Conservation (phyloP, 2,888 invertebrate species). For the Volucella zonaria region DNA sequence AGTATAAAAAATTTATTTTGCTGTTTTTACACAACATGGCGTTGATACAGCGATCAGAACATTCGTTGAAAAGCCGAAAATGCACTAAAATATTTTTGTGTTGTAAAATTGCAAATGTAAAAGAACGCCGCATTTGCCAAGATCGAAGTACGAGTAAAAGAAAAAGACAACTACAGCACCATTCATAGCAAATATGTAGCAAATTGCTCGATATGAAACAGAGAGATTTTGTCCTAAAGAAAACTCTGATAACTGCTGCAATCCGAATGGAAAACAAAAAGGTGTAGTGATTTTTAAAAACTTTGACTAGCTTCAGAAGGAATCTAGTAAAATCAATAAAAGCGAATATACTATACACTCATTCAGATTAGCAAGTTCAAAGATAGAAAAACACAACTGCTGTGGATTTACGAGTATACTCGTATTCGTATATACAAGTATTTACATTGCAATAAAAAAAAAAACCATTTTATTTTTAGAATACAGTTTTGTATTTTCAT, state of each 20-base stretch:
- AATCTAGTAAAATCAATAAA: conserved; percentile 43
- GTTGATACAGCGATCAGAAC: conserved; percentile 36
- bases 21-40: conserved; percentile 1
- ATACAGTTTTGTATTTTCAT: conserved; percentile 57
- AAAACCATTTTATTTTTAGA: conserved; percentile 61
- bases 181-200: conserved; percentile 22
- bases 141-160: conserved; percentile 48
- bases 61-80: conserved; percentile 57
- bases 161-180: conserved; percentile 15
- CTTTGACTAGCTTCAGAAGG: conserved; percentile 47
- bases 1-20: conserved; percentile 12
- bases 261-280: conserved; percentile 29
- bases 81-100: conserved; percentile 60
- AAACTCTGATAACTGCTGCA: conserved; percentile 29
- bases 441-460: conserved; percentile 56
- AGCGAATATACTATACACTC: conserved; percentile 35
- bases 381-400: conserved; percentile 46
- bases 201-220: conserved; percentile 28
- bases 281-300: conserved; percentile 41
- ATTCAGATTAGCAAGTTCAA: conserved; percentile 43
- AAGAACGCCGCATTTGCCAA: conserved; percentile 46
- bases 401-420: conserved; percentile 15
- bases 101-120: conserved; percentile 51
- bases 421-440: conserved; percentile 15
- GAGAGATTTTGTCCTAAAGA: conserved; percentile 17